Conservation (phyloP, 2,113 vertebrate species). For the Mohoua ochrocephala region DNA sequence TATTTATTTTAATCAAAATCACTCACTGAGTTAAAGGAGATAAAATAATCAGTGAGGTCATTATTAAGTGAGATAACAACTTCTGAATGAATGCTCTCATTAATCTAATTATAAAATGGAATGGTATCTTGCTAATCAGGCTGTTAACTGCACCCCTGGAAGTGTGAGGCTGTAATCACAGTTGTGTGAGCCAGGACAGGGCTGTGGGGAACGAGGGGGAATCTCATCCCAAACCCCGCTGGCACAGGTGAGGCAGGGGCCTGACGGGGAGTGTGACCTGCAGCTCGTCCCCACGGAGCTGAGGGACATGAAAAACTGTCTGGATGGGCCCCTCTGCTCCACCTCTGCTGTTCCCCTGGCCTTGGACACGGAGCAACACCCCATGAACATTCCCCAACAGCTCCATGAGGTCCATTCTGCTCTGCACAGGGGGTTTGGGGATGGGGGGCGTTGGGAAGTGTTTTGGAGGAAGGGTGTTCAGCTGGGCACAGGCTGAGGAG, state of each 20-base stretch:
- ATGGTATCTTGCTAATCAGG: slow-evolving; percentile 75
- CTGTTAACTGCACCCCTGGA: slow-evolving; percentile 69
- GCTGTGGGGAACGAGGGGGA: background rate
- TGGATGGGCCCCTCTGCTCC: background rate
- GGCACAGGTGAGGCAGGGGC: background rate
- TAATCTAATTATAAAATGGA: slow-evolving; percentile 79
- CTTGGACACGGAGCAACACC: fast-evolving
- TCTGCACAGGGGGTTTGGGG: background rate
- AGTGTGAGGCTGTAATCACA: slow-evolving; percentile 70
- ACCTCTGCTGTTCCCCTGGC: fast-evolving
- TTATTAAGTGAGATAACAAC: slow-evolving; percentile 79
- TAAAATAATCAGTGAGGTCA: slow-evolving; percentile 79
- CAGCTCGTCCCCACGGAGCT: background rate
- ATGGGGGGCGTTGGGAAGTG: fast-evolving
- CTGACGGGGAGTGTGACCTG: fast-evolving
- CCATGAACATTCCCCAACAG: background rate
- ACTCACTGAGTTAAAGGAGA: slow-evolving; percentile 74
- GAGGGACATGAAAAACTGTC: background rate
- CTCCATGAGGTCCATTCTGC: background rate
- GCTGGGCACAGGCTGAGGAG: background rate
- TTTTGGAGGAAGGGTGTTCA: background rate
- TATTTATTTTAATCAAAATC: slow-evolving; percentile 81
- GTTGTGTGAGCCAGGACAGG: background rate
- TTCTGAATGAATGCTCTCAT: slow-evolving; percentile 79
- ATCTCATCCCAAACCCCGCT: fast-evolving